phyloP scores from a whole-genome alignment of 2,797 vertebrate genomes.

The Takifugu rubripes region DNA sequence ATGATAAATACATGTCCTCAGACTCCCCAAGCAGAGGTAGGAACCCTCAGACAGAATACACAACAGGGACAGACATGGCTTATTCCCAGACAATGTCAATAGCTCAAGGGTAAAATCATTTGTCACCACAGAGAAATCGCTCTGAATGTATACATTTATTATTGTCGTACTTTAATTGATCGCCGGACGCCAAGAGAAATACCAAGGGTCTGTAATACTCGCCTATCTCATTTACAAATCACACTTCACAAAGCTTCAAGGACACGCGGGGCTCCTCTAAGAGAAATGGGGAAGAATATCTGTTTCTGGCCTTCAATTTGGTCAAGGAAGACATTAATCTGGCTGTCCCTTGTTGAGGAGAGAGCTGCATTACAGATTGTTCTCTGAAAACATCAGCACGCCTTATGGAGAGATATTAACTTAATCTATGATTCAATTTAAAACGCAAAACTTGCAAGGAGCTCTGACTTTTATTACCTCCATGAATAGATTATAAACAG shows the following conservation, averaged over 20 bases:
- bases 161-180: conserved; percentile 81
- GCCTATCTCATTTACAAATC: conserved; percentile 79
- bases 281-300: conserved; percentile 49
- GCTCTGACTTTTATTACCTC: neutral
- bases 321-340: conserved; percentile 47
- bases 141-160: conserved; percentile 84
- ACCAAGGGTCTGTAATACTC: conserved; percentile 76
- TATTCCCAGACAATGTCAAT: conserved; percentile 80
- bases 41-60: conserved; percentile 75
- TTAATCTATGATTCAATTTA: neutral
- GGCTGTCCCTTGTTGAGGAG: conserved; percentile 11
- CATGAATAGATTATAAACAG: neutral
- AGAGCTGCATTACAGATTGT: conserved; percentile 8
- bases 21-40: conserved; percentile 74
- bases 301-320: conserved; percentile 30
- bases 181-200: conserved; percentile 72
- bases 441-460: neutral
- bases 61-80: conserved; percentile 76
- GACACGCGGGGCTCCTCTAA: conserved; percentile 60
- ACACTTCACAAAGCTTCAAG: conserved; percentile 72
- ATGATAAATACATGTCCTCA: conserved; percentile 71
- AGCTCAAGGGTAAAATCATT: conserved; percentile 84
- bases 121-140: conserved; percentile 74
- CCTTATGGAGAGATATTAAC: neutral
- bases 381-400: neutral